Evolutionary conservation across 2,797 vertebrate genomes (phyloP).

Genomic region (Spinibarbus caldwelli): DNA sequence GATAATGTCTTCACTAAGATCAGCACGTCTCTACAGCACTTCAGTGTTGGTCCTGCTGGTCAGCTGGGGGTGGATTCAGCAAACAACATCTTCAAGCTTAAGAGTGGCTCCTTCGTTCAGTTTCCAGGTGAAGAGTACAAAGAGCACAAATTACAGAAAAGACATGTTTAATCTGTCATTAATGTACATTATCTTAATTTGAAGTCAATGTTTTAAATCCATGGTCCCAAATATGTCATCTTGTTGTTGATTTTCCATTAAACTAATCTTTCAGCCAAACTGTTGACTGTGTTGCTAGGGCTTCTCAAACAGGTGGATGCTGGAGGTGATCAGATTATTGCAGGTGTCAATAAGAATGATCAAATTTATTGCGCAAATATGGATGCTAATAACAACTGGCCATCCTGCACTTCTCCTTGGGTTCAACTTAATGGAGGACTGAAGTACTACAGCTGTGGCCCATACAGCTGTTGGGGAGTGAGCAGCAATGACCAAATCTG

Average conservation of each 20-base stretch:
- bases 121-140: slow-evolving; percentile 37
- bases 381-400: neutral
- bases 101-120: neutral
- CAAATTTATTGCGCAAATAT: slow-evolving; percentile 34
- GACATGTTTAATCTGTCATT: too few relatives aligned
- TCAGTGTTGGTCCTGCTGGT: slow-evolving; percentile 56
- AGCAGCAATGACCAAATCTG: neutral
- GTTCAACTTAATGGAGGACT: fast-evolving
- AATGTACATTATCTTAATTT: too few relatives aligned
- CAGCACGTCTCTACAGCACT: slow-evolving; percentile 1
- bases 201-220: too few relatives aligned
- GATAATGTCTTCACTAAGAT: neutral
- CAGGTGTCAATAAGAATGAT: neutral
- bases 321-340: slow-evolving; percentile 56
- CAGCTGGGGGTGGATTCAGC: slow-evolving; percentile 5
- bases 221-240: neutral
- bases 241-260: neutral
- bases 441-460: slow-evolving; percentile 62
- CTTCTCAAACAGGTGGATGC: slow-evolving; percentile 60
- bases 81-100: slow-evolving; percentile 32
- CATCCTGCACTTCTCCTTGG: neutral
- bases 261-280: neutral
- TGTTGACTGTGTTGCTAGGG: slow-evolving; percentile 35
- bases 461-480: slow-evolving; percentile 63
- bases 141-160: too few relatives aligned